Evolutionary conservation across 1,140 invertebrate genomes (phyloP).

Genomic region (Triops longicaudatus): DNA sequence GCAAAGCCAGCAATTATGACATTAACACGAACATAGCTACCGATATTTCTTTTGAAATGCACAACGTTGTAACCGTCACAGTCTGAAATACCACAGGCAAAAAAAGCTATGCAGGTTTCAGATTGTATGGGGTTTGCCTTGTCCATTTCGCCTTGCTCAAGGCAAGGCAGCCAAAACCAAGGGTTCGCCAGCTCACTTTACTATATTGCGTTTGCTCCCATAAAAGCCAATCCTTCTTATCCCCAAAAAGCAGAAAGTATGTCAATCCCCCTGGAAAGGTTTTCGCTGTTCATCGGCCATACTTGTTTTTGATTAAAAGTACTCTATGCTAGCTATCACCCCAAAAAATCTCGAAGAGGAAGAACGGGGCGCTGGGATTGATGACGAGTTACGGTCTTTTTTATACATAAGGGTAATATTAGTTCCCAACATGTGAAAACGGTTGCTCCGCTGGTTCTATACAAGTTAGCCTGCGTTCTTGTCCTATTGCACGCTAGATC

Average conservation of each 20-base stretch:
- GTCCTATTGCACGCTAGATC: not conserved
- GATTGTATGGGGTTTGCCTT: not conserved
- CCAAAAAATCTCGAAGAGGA: not conserved
- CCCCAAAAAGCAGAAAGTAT: not conserved
- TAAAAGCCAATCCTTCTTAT: not conserved
- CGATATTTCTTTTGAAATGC: not conserved
- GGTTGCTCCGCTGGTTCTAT: not conserved
- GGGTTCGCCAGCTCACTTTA: not conserved
- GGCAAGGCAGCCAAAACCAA: not conserved
- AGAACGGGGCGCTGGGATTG: not conserved
- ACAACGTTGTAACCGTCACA: not conserved
- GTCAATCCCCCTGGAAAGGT: not conserved
- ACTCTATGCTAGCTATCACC: not conserved
- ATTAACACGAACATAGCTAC: not conserved
- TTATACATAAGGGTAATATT: not conserved
- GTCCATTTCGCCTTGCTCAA: not conserved
- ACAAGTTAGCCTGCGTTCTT: not conserved
- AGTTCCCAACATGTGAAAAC: not conserved
- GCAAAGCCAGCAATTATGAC: slow-evolving; percentile 48
- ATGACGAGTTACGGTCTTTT: not conserved
- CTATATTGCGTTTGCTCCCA: not conserved
- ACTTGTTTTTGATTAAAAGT: not conserved
- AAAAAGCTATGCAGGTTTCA: not conserved
- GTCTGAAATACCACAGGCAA: too few species aligned
- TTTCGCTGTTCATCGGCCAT: too few species aligned